A percentile compares a stretch with the other conserved stretches of the same genome.
phyloP scores from a whole-genome alignment of 2,113 vertebrate species.

The Upupa epops region DNA sequence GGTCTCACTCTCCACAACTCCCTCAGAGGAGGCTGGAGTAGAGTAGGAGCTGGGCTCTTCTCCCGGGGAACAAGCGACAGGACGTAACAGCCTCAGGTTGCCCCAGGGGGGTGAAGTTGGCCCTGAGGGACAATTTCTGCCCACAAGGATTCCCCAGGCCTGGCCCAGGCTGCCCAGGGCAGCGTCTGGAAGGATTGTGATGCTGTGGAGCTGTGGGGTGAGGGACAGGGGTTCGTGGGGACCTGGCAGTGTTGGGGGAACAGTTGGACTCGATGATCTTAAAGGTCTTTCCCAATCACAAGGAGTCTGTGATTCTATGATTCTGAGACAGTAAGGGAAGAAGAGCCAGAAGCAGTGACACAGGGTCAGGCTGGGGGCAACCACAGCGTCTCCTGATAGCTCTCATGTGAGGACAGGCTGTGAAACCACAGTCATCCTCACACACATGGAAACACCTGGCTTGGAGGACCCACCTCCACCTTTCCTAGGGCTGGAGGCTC shows the following conservation, averaged over 20 bases:
- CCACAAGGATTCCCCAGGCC: no score
- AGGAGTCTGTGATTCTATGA: background rate
- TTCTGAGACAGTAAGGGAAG: background rate
- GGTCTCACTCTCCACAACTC: background rate
- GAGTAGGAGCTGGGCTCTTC: no score
- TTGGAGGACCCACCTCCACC: background rate
- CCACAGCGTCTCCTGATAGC: background rate
- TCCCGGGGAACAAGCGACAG: background rate
- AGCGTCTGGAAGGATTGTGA: background rate
- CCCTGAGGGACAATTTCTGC: background rate
- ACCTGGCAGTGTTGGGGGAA: background rate
- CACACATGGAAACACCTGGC: background rate
- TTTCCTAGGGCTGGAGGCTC: accelerated
- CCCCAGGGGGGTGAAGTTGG: background rate
- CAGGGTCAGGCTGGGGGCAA: background rate
- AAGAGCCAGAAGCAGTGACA: background rate
- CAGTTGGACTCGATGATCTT: background rate
- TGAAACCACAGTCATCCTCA: background rate
- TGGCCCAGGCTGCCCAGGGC: no score
- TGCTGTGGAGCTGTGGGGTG: background rate
- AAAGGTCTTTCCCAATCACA: background rate
- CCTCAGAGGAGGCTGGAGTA: background rate
- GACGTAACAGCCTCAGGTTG: background rate
- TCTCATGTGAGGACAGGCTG: background rate
- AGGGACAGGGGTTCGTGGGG: background rate